Evolutionary conservation across 2,797 vertebrate species (phyloP), one percentile per base, ranked within the genome.

Genomic region (Sebastes melanostomus): DNA sequence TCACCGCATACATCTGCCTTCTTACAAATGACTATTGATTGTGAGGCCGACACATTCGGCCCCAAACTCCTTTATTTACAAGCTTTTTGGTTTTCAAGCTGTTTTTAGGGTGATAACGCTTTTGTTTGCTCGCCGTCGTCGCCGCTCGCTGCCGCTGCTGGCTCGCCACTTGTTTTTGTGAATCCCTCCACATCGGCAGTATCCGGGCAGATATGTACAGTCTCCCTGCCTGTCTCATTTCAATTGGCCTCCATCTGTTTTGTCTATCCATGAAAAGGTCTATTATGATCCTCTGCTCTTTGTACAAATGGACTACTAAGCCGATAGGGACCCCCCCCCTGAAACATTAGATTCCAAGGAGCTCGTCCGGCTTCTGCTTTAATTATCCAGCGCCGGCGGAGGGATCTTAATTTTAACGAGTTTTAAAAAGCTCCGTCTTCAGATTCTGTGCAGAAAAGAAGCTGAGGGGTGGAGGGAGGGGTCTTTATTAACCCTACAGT

Each of bases 401-500:
- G 85, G 89, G 86, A 87, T 93, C 95, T 94, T 94, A 89, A 95
- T 95, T 95, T 90, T 95, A 95, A 94, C 94, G 91, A 95, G 91
- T 95, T 96, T 96, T 94, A 94, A 95, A 95, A 93, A 89, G 93
- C 93, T 91, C 94, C 91, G 88, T 96, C 94, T 94, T 87, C 59
- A 80, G 88, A 94, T 90, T 90, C 78, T 83, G 94, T 95, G 95
- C 93, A 95, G 95, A 94, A 91, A 91, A 87, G 88, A 92, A 92
- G 90, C 74, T 67, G 93, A 2, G 34, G 68, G 60, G 83, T 3
- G 36, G 92, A 89, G 94, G 94, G 24, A 32, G 81, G 72, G 92
- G 89, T 95, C 92, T 96, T 96, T 94, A 94, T 97, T 97, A 96
- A 96, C 96, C 96, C 96, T 96, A 93, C 94, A 96, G 88, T 95